These are phyloP conservation scores for Notolabrus celidotus DNA, from an alignment of 2,797 vertebrate species.

Conservation along the genomic window DNA sequence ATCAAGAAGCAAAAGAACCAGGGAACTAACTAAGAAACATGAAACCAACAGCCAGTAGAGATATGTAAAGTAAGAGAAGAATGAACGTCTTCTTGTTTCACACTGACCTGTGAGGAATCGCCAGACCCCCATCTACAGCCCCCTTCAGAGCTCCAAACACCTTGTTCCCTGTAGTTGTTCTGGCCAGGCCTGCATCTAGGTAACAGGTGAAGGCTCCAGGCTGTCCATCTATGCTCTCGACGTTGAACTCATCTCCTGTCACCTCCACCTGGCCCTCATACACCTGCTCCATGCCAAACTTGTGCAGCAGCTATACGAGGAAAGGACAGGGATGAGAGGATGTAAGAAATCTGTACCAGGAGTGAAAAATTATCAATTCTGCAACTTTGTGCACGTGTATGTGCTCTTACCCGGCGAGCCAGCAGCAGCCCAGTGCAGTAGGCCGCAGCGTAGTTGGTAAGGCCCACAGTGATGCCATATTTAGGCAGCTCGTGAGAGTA, in stretches of 20 bases:
- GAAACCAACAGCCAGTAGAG: too few species aligned
- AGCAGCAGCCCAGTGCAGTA: slow-evolving; percentile 97
- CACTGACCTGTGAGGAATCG: slow-evolving; percentile 96
- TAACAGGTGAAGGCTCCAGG: slow-evolving; percentile 97
- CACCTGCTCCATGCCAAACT: slow-evolving; percentile 96
- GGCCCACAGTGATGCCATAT: slow-evolving; percentile 92
- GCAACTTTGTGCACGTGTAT: neutral
- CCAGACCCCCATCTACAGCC: slow-evolving; percentile 95
- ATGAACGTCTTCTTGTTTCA: too few species aligned
- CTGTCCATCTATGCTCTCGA: slow-evolving; percentile 96
- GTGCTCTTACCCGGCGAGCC: slow-evolving; percentile 91
- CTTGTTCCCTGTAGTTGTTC: slow-evolving; percentile 98
- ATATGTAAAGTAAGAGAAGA: too few species aligned
- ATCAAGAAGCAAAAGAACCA: slow-evolving; percentile 71
- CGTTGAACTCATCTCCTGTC: slow-evolving; percentile 96
- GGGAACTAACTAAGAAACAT: too few species aligned
- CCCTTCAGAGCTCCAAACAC: slow-evolving; percentile 98
- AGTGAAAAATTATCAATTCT: too few species aligned
- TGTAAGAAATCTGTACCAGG: neutral
- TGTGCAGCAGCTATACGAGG: slow-evolving; percentile 92
- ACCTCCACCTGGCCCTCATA: slow-evolving; percentile 98
- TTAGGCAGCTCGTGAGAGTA: slow-evolving; percentile 96
- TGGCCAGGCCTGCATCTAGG: slow-evolving; percentile 96
- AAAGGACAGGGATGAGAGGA: neutral
- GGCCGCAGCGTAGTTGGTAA: slow-evolving; percentile 97